phyloP scores from a whole-genome alignment of 2,797 vertebrate genomes.

The Capromys pilorides region DNA sequence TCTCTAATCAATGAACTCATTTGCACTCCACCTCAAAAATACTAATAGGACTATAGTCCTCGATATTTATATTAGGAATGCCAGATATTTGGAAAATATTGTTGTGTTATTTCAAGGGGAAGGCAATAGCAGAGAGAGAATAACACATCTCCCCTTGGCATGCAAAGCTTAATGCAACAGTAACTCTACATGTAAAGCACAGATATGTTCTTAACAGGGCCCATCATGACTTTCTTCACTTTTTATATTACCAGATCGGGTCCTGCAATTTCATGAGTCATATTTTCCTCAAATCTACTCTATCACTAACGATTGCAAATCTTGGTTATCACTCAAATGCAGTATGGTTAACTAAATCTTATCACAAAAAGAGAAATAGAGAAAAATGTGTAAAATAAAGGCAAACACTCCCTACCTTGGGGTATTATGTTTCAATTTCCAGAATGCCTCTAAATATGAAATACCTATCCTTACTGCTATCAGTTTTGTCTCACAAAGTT shows the following conservation, averaged over 20 bases:
- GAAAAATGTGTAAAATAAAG: not conserved
- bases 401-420: not conserved
- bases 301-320: not conserved
- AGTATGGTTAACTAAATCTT: not conserved
- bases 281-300: not conserved
- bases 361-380: not conserved
- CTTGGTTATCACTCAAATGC: not conserved
- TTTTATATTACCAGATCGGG: not conserved
- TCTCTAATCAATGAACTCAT: too few species aligned
- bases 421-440: not conserved
- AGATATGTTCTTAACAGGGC: not conserved
- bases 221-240: not conserved
- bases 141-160: not conserved
- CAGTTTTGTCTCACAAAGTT: not conserved
- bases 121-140: not conserved
- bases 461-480: not conserved
- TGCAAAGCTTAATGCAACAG: not conserved
- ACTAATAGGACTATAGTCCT: not conserved
- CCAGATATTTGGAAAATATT: not conserved
- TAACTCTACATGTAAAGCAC: not conserved
- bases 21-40: not conserved
- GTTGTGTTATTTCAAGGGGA: not conserved
- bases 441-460: not conserved
- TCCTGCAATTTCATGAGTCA: not conserved
- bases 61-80: not conserved